phyloP scores from a whole-genome alignment of 2,797 vertebrate species.

The Carapus acus region DNA sequence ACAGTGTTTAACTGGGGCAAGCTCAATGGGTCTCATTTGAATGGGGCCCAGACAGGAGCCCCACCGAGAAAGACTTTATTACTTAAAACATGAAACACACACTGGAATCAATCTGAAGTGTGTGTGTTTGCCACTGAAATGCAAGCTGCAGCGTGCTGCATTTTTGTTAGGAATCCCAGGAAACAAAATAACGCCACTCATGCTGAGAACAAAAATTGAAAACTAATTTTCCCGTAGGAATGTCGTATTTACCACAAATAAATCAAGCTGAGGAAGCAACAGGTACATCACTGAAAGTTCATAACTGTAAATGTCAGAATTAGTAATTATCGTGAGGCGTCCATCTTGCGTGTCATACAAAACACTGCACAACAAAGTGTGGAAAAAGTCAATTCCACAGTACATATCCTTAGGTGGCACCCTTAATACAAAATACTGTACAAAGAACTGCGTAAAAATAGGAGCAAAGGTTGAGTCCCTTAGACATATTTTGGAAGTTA shows the following conservation, averaged over 20 bases:
- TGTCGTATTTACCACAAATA: too few species aligned
- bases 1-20: conserved; percentile 71
- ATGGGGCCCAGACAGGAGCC: conserved; percentile 68
- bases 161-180: conserved; percentile 23
- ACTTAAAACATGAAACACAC: conserved; percentile 58
- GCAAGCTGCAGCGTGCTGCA: conserved; percentile 8
- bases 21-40: conserved; percentile 73
- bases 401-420: too few species aligned
- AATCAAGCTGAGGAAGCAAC: conserved; percentile 34
- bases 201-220: too few species aligned
- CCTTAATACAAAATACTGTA: too few species aligned
- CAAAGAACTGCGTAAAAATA: too few species aligned
- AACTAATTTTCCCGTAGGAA: too few species aligned
- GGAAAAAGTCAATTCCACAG: conserved; percentile 23
- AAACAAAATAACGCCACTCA: conserved; percentile 45
- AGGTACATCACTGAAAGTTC: conserved; percentile 46
- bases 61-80: conserved; percentile 61
- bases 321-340: conserved; percentile 41
- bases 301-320: conserved; percentile 58
- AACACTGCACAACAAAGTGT: conserved; percentile 30
- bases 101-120: conserved; percentile 42
- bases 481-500: too few species aligned
- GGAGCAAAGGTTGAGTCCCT: too few species aligned
- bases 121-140: conserved; percentile 36
- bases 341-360: conserved; percentile 32